These are phyloP conservation scores for Callospermophilus lateralis DNA, from an alignment of 2,113 vertebrate genomes.

Conservation along the genomic window DNA sequence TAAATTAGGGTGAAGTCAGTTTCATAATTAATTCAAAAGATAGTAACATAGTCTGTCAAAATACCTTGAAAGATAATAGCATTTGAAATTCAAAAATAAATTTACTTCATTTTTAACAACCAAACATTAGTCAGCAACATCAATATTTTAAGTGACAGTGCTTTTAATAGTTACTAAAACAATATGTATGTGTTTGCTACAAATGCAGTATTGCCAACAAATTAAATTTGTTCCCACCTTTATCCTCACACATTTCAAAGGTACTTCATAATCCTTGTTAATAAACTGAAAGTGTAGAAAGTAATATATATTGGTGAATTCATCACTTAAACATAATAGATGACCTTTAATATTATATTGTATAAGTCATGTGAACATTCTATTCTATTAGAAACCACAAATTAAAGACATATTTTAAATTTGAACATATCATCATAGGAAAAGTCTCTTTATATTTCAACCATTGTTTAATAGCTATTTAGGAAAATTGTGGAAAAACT, in stretches of 20 bases:
- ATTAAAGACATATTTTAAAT: constrained; percentile 81
- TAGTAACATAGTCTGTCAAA: constrained; percentile 30
- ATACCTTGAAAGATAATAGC: constrained; percentile 78
- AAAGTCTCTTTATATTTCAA: background rate
- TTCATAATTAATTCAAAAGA: background rate
- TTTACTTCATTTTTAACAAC: constrained; percentile 70
- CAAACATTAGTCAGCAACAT: constrained; percentile 65
- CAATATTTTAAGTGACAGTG: constrained; percentile 75
- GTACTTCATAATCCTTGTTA: constrained; percentile 48
- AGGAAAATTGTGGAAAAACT: constrained; percentile 37
- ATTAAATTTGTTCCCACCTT: background rate
- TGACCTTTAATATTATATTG: constrained; percentile 77
- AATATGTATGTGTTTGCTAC: background rate
- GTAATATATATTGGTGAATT: constrained; percentile 60
- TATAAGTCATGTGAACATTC: constrained; percentile 76
- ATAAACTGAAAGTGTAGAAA: constrained; percentile 46
- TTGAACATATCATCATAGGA: constrained; percentile 82
- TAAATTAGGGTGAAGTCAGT: background rate
- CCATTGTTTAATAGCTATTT: constrained; percentile 55
- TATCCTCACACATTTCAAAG: background rate
- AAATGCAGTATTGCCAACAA: background rate
- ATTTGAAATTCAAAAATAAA: constrained; percentile 67
- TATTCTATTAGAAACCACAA: constrained; percentile 54
- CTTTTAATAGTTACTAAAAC: constrained; percentile 15
- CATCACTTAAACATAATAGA: constrained; percentile 64